These are phyloP conservation scores for Zoanthus sociatus DNA, from an alignment of 92 coral and sea anemone genomes.

Conservation along the genomic window DNA sequence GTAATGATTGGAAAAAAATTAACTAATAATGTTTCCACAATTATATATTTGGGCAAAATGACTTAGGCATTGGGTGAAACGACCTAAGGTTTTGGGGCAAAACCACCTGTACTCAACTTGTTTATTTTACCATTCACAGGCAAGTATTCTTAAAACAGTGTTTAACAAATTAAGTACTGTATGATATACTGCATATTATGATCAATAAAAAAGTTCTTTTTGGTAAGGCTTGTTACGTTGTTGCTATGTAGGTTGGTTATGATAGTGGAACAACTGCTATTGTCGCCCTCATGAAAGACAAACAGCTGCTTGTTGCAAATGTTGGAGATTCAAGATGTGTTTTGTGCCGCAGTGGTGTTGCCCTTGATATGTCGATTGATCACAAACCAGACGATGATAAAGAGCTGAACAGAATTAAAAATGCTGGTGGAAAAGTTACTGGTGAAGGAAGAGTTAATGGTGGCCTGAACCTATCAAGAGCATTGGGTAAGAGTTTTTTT, in stretches of 20 bases:
- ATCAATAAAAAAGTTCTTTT: too few relatives aligned
- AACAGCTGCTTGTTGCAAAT: conserved; percentile 85
- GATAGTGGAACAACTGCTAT: conserved; percentile 99
- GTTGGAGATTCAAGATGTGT: conserved; percentile 99
- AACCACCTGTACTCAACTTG: too few relatives aligned
- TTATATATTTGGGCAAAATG: too few relatives aligned
- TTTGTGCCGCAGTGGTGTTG: conserved; percentile 93
- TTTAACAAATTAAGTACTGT: too few relatives aligned
- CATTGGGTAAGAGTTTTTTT: conserved; percentile 74
- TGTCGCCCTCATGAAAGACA: conserved; percentile 80
- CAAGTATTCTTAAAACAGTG: too few relatives aligned
- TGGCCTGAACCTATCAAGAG: conserved; percentile 95
- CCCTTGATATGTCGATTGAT: conserved; percentile 94
- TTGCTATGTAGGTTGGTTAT: conserved; percentile 76
- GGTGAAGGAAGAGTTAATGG: conserved; percentile 98
- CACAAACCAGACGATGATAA: conserved; percentile 96
- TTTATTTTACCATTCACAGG: too few relatives aligned
- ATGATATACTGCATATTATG: too few relatives aligned
- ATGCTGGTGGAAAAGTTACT: conserved; percentile 98
- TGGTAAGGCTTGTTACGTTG: too few relatives aligned
- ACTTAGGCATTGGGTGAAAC: too few relatives aligned
- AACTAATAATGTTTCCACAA: too few relatives aligned
- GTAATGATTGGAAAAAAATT: too few relatives aligned
- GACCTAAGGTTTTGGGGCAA: too few relatives aligned
- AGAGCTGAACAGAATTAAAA: conserved; percentile 88